Percentiles rank a stretch among this genome's conserved stretches.
Conservation (phyloP, 2,797 vertebrate genomes). For the Sebastes hopkinsi region DNA sequence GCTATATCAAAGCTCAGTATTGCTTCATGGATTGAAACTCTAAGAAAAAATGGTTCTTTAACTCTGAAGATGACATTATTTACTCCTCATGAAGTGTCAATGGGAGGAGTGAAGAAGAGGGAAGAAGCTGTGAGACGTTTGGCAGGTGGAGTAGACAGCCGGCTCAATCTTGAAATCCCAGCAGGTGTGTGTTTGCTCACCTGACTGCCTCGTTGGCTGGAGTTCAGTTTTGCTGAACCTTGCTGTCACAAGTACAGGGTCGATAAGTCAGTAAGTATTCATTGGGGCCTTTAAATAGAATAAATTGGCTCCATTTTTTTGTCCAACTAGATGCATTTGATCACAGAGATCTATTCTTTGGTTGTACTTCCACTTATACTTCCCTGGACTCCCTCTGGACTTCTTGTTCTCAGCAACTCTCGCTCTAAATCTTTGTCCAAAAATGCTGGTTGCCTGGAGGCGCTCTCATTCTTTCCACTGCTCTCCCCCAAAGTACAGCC, state of each 20-base stretch:
- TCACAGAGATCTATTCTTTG: not conserved
- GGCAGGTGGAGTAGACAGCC: slow-evolving; percentile 30
- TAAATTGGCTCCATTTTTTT: not conserved
- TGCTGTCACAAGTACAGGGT: not conserved
- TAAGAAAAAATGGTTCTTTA: slow-evolving; percentile 2
- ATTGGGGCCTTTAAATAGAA: not conserved
- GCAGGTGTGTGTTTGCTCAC: slow-evolving; percentile 40
- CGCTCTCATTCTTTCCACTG: slow-evolving; percentile 15
- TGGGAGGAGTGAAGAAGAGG: not conserved
- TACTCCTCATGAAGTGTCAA: not conserved
- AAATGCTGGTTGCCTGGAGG: not conserved
- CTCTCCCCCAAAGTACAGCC: slow-evolving; percentile 7
- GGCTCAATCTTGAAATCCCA: slow-evolving; percentile 36
- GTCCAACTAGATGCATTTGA: not conserved
- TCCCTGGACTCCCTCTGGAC: not conserved
- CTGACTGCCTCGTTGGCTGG: slow-evolving; percentile 16
- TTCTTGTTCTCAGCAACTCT: not conserved
- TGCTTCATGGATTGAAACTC: slow-evolving; percentile 3
- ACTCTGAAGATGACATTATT: slow-evolving; percentile 9
- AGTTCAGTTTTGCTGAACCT: slow-evolving; percentile 2
- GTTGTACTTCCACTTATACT: not conserved
- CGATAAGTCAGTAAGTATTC: not conserved
- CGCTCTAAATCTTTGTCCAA: slow-evolving; percentile 25
- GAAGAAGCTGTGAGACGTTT: slow-evolving; percentile 8
- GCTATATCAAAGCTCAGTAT: slow-evolving; percentile 29